Conservation (phyloP, 2,797 vertebrate genomes). For the Sebastes vulpes region DNA sequence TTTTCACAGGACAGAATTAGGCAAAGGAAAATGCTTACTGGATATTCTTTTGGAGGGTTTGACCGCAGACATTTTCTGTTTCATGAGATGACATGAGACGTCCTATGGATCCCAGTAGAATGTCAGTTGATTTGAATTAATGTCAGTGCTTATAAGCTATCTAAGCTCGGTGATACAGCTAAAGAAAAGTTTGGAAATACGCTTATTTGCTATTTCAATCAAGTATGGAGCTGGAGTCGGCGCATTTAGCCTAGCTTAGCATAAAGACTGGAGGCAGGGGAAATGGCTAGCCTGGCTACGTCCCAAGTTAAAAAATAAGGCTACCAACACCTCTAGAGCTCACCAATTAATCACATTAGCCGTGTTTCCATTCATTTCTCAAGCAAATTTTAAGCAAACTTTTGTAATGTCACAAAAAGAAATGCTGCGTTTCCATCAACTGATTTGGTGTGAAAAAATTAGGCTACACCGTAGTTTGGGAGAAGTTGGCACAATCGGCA, state of each 20-base stretch:
- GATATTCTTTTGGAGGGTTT: background rate
- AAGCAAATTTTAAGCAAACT: too few relatives aligned
- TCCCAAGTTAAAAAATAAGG: too few relatives aligned
- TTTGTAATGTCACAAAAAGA: too few relatives aligned
- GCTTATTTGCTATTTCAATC: background rate
- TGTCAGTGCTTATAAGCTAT: background rate
- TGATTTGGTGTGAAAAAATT: too few relatives aligned
- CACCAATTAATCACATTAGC: too few relatives aligned
- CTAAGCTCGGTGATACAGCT: background rate
- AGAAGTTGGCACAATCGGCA: too few relatives aligned
- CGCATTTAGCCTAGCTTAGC: background rate
- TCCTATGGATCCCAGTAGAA: background rate
- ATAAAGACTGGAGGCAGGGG: background rate
- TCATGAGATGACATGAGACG: background rate
- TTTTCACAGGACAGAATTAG: conserved; percentile 14
- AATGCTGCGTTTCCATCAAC: too few relatives aligned
- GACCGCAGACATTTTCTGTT: background rate
- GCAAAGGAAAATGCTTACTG: background rate
- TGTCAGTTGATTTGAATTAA: background rate
- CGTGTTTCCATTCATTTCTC: too few relatives aligned
- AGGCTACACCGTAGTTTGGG: too few relatives aligned
- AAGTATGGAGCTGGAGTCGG: too few relatives aligned
- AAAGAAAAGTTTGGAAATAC: too few relatives aligned
- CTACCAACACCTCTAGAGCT: too few relatives aligned
- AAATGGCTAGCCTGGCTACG: background rate